Base-by-base conservation (phyloP, 1,140 invertebrate genomes). In the Oryzaephilus surinamensis region DNA sequence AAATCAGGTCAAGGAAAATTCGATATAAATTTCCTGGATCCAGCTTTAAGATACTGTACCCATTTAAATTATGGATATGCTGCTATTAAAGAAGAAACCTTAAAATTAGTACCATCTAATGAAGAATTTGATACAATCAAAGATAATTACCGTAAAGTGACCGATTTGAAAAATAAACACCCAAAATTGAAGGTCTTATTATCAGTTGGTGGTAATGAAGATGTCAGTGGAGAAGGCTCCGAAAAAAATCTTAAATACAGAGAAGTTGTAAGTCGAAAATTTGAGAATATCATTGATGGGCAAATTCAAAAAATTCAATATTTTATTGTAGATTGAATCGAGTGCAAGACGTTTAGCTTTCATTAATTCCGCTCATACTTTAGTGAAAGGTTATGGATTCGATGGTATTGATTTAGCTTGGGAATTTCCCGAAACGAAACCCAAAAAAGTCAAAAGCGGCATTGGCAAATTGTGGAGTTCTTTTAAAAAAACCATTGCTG, bases 1-100 rank as follows among this genome's bases (percentile, higher is more conserved):
- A 24, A 24, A 20, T n/a, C 57, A 88, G 84, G 81, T 48, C 72
- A 79, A 55, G 81, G 74, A n/a, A 84, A 84, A 53, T 83, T 89
- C 55, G 73, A 77, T 45, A 60, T 83, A 0, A 60, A 72, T 7
- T 79, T 89, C 54, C 56, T 91, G 38, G 77, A 81, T 41, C 71
- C 77, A 2, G 79, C 80, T 0, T 57, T 85, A 10, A 67, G 75
- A 6, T 77, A 81, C 51, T 94, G 89, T 65, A 86, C 84, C 0
- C 87, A 92, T 61, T 51, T 92, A 30, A 68, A 92, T 15, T 92
- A 92, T 52, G 85, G 87, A 16, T 94, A 81, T 54, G 84, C 85
- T 8, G 81, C 79, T 7, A 74, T 95, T n/a, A 77, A 83, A 45
- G 65, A 76, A 7, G 73, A 76, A 14, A 78, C 67, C 29, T 76